Evolutionary conservation across 2,113 vertebrate species (phyloP).

Genomic region (Takifugu flavidus): DNA sequence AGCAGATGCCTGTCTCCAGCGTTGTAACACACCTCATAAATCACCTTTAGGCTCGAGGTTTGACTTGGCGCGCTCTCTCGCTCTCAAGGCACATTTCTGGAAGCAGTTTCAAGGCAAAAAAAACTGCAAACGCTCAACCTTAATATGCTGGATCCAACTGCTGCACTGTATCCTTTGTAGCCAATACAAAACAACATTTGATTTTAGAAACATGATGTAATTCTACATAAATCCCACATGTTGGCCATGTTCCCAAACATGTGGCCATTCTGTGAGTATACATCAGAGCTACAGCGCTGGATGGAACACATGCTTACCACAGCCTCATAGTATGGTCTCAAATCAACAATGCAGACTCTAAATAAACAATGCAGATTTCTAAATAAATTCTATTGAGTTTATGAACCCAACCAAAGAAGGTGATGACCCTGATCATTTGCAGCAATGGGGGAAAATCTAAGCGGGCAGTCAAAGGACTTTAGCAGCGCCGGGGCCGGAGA

Average conservation of each 20-base stretch:
- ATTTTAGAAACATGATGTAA: constrained; percentile 24
- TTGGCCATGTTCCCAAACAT: neutral
- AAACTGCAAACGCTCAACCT: neutral
- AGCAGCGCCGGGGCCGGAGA: constrained; percentile 34
- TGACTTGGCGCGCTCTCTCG: neutral
- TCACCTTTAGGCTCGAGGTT: constrained; percentile 24
- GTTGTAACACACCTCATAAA: neutral
- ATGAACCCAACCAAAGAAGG: neutral
- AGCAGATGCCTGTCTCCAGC: constrained; percentile 13
- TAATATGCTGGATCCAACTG: neutral
- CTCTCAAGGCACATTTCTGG: constrained; percentile 8
- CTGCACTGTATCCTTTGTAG: neutral
- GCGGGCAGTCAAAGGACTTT: constrained; percentile 25
- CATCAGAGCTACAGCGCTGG: no score
- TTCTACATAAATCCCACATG: neutral
- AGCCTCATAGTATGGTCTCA: no score
- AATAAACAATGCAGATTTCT: no score
- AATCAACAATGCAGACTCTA: no score
- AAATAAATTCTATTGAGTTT: neutral
- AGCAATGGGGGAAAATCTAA: constrained; percentile 7
- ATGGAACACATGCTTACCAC: no score
- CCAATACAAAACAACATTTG: constrained; percentile 1
- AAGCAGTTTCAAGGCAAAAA: neutral
- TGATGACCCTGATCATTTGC: constrained; percentile 13
- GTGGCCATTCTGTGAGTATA: no score